Evolutionary conservation across 1,140 invertebrate species (phyloP), one percentile per base, ranked within the genome.

Genomic region (Zelostemma sp.): DNA sequence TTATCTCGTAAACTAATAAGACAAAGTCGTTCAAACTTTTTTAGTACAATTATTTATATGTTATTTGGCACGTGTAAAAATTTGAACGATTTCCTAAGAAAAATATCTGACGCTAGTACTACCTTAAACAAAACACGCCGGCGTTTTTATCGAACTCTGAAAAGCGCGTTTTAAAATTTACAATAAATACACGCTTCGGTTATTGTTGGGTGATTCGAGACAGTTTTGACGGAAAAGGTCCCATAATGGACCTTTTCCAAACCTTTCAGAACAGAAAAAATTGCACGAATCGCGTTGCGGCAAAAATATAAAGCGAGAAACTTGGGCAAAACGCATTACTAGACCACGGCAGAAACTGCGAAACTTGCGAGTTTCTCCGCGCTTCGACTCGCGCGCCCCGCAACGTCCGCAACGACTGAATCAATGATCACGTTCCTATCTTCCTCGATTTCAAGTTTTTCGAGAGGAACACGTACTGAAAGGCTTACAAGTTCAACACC

Each of bases 391-490:
- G n/a, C n/a, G n/a, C n/a, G n/a, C n/a, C n/a, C n/a, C n/a, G n/a
- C n/a, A 58, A 56, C 55, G 63, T 56, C 51, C 60, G 60, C 56
- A 64, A 60, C 67, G 62, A 69, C 61, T 65, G 65, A 70, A 62
- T 70, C 68, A 70, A 70, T 70, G 68, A 70, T 70, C 68, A 70
- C 68, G 68, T 70, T 70, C 58, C 68, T 61, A 70, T 70, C 68
- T 70, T 58, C 49, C 60, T 65, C 60, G 58, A 65, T 65, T 70
- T 58, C 58, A 70, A 61, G 47, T 70, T 65, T 62, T 61, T 61
- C 53, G n/a, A 57, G 58, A 55, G 40, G 46, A 70, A 70, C 68
- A 65, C 54, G 51, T 70, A 61, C 63, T 47, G 60, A 51, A 28
- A 47, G 56, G 63, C 60, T 69, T 69, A 64, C 56, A 70, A 70